Conservation (phyloP, 2,888 invertebrate genomes). For the Nesidiocoris tenuis region DNA sequence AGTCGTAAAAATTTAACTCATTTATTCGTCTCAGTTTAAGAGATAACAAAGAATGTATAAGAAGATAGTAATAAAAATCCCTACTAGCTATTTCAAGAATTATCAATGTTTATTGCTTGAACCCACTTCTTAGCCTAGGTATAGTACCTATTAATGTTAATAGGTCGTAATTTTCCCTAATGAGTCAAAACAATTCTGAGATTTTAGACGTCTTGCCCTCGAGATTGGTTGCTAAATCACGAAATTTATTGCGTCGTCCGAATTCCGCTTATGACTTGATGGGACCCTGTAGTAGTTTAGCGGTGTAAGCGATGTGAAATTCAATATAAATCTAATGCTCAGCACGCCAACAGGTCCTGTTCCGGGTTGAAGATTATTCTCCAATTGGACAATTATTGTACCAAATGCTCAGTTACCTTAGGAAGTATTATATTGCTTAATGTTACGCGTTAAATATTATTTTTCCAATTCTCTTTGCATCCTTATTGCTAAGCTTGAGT, state of each 20-base stretch:
- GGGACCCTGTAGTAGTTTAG: background rate
- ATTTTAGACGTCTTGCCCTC: background rate
- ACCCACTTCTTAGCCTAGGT: background rate
- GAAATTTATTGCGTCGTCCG: background rate
- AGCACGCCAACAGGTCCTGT: background rate
- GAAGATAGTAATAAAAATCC: no score
- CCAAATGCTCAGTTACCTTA: background rate
- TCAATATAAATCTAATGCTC: background rate
- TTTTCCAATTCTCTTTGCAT: background rate
- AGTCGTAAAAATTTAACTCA: no score
- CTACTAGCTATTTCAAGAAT: no score
- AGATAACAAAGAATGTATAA: no score
- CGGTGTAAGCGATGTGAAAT: background rate
- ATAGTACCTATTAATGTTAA: no score
- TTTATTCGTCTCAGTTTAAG: no score
- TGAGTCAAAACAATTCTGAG: no score
- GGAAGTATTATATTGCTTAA: background rate
- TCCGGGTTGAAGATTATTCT: background rate
- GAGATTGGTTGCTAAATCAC: background rate
- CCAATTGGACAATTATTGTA: background rate
- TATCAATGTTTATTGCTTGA: background rate
- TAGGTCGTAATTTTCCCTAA: no score
- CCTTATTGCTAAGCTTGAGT: background rate
- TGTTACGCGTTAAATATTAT: background rate
- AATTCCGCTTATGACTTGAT: background rate